These are phyloP conservation scores for Sylvilagus bachmani DNA, from an alignment of 2,113 vertebrate species.

Conservation along the genomic window DNA sequence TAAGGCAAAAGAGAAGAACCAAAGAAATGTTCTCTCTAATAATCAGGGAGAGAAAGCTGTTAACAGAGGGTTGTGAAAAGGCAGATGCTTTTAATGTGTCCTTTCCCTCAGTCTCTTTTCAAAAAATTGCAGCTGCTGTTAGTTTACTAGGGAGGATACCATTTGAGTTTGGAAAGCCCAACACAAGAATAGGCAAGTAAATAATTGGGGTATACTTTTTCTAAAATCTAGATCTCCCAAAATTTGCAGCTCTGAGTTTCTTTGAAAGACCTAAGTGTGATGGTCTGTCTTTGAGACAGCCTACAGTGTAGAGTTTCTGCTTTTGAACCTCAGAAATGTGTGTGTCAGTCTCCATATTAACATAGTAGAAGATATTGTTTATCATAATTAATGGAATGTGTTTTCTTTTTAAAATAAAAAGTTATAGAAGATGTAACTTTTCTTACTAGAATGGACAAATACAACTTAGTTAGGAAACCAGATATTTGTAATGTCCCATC, in stretches of 20 bases:
- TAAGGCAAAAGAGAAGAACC: slow-evolving; percentile 57
- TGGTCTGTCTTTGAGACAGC: background rate
- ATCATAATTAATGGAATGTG: background rate
- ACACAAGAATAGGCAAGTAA: slow-evolving; percentile 11
- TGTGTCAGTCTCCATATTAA: background rate
- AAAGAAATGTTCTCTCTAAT: slow-evolving; percentile 6
- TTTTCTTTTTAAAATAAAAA: background rate
- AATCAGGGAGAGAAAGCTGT: slow-evolving; percentile 35
- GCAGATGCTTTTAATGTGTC: background rate
- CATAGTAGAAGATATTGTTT: background rate
- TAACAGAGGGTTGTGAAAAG: background rate
- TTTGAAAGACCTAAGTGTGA: background rate
- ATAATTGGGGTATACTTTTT: background rate
- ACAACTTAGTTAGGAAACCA: slow-evolving; percentile 12
- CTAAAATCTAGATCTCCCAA: background rate
- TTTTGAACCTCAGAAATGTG: background rate
- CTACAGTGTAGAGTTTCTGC: background rate
- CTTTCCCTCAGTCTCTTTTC: background rate
- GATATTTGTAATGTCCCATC: background rate
- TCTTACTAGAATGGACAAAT: background rate
- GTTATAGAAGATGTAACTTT: background rate
- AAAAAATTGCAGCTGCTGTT: background rate
- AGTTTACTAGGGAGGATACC: background rate
- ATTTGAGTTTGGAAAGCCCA: background rate
- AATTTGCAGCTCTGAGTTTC: background rate